Percentiles rank a stretch among this genome's conserved stretches.
Evolutionary conservation across 2,797 vertebrate species (phyloP).

Genomic region (Hydrophis major): DNA sequence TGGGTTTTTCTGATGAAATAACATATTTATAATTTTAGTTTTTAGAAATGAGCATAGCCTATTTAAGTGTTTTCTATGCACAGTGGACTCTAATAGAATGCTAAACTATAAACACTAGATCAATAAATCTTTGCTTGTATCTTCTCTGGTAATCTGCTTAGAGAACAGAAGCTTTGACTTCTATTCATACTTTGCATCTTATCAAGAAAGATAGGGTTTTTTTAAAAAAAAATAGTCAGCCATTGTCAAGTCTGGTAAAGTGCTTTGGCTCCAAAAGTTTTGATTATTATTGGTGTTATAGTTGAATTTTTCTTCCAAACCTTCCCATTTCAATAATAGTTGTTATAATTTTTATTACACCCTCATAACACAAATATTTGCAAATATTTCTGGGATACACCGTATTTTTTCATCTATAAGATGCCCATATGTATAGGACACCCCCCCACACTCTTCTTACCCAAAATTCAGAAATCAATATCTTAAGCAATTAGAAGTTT

Average conservation of each 20-base stretch:
- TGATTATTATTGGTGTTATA: not conserved
- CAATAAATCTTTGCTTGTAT: not conserved
- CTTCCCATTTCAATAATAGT: not conserved
- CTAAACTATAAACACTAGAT: not conserved
- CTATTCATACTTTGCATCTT: not conserved
- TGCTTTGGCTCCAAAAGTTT: not conserved
- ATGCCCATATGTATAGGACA: too few species aligned
- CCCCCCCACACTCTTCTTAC: too few species aligned
- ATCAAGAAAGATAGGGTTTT: not conserved
- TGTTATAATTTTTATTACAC: not conserved
- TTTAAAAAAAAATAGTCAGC: not conserved
- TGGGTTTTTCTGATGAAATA: not conserved
- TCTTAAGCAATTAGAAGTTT: too few species aligned
- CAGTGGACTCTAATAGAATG: not conserved
- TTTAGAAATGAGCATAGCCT: not conserved
- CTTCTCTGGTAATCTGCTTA: not conserved
- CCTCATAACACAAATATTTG: constrained; percentile 6
- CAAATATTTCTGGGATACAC: constrained; percentile 33
- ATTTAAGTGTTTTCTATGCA: not conserved
- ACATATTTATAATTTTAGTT: not conserved
- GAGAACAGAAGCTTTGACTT: not conserved
- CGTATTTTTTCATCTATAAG: too few species aligned
- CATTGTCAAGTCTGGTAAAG: not conserved
- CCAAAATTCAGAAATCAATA: too few species aligned
- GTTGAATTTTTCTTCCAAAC: not conserved